Evolutionary conservation across 2,797 vertebrate species (phyloP), one percentile per base, ranked within the genome.

Genomic region (Schizothorax lantsangensis): DNA sequence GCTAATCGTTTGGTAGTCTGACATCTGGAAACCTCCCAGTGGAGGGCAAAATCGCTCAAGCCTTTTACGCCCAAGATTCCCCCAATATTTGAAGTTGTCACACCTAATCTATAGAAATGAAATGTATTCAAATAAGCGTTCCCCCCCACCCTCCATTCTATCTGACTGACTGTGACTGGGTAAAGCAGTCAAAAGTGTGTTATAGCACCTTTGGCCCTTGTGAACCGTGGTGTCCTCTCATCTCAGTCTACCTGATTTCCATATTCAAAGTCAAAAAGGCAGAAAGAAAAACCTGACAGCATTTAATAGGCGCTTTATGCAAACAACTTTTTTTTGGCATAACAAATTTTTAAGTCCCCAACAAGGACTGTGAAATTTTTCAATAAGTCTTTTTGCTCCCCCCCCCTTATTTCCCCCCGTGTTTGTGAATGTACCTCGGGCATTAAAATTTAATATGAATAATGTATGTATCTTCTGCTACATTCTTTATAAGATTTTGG

Each of bases 401-500:
- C 87, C 91, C 54, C 87, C 49, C 54, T 30, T 66, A 83, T 77
- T 80, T 77, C 52, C 81, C 78, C 87, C 72, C 47, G 49, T 80
- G 69, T 91, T 86, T 84, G 88, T 89, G 47, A 89, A 91, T 91
- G 88, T 91, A 94, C 90, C 84, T 85, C 85, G 38, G 62, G 90
- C 93, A 93, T 93, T 93, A 93, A 91, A 93, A 93, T 93, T 87
- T 90, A 90, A 95, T 94, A 92, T 92, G 92, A 95, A 95, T 95
- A 94, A 95, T 94, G 92, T 92, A 94, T 94, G 92, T 93, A 92
- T 94, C 93, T 91, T 92, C 91, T 94, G 89, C 92, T 95, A 93
- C 92, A 94, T 96, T 95, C 94, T 95, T 95, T 92, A 94, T 93
- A 94, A 93, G 92, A 93, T 89, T 93, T 92, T 92, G 94, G 92